Evolutionary conservation across 1,140 invertebrate species (phyloP).

Genomic region (Chironomus striatipennis): DNA sequence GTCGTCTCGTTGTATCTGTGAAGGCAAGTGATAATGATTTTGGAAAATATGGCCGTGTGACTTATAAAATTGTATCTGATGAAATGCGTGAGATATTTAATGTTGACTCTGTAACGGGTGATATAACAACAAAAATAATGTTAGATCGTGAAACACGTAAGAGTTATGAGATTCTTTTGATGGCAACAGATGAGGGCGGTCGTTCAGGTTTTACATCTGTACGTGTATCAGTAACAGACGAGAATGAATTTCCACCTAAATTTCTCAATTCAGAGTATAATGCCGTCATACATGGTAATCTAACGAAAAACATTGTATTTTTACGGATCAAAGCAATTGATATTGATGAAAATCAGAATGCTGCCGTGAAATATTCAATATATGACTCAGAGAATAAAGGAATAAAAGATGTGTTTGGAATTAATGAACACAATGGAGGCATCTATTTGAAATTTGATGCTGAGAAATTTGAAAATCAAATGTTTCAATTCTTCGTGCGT

Average conservation of each 20-base stretch:
- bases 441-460: conserved; percentile 53
- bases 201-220: conserved; percentile 69
- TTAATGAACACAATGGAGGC: conserved; percentile 60
- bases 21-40: conserved; percentile 73
- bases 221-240: conserved; percentile 67
- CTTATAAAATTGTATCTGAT: conserved; percentile 74
- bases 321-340: conserved; percentile 54
- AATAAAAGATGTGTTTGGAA: conserved; percentile 52
- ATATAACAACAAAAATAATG: conserved; percentile 62
- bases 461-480: conserved; percentile 51
- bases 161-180: conserved; percentile 69
- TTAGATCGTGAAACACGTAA: conserved; percentile 71
- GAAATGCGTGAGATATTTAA: conserved; percentile 65
- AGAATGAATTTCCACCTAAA: conserved; percentile 78
- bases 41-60: conserved; percentile 67
- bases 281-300: conserved; percentile 56
- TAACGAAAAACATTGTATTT: conserved; percentile 35
- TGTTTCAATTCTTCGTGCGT: conserved; percentile 82
- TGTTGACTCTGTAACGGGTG: conserved; percentile 68
- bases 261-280: conserved; percentile 76
- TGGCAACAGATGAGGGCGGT: conserved; percentile 79
- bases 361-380: conserved; percentile 61
- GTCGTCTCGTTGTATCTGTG: conserved; percentile 56
- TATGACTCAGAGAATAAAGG: conserved; percentile 54
- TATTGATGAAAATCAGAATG: conserved; percentile 57